Evolutionary conservation across 1,140 invertebrate genomes (phyloP).

Genomic region (Zelostemma sp.): DNA sequence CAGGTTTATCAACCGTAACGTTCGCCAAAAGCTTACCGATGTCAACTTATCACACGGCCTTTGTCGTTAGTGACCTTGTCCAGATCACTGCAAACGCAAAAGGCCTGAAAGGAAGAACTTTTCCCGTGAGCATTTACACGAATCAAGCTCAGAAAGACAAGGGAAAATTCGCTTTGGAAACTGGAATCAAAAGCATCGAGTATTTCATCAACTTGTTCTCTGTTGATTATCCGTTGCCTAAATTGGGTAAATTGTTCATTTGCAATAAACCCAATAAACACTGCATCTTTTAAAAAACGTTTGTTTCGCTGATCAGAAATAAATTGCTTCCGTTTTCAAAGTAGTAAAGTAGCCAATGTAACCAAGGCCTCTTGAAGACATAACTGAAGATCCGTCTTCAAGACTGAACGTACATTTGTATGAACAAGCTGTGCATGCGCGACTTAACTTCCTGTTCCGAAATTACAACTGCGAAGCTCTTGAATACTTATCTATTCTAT

Average conservation of each 20-base stretch:
- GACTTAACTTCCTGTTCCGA: too few relatives aligned
- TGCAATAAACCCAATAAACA: too few relatives aligned
- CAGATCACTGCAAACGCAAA: constrained; percentile 71
- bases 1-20: constrained; percentile 70
- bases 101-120: constrained; percentile 69
- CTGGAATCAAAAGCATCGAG: constrained; percentile 84
- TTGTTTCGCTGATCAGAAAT: too few relatives aligned
- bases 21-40: constrained; percentile 88
- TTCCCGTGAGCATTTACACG: constrained; percentile 81
- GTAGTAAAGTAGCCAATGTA: too few relatives aligned
- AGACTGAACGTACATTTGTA: too few relatives aligned
- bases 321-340: too few relatives aligned
- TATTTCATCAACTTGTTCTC: constrained; percentile 91
- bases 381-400: too few relatives aligned
- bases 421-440: too few relatives aligned
- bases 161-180: constrained; percentile 82
- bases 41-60: constrained; percentile 93
- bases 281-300: too few relatives aligned
- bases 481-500: too few relatives aligned
- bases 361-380: too few relatives aligned
- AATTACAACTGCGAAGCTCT: too few relatives aligned
- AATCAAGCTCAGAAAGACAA: constrained; percentile 81
- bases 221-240: constrained; percentile 87
- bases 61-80: constrained; percentile 92
- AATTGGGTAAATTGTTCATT: constrained; percentile 81